Base-by-base conservation (phyloP, 2,888 invertebrate genomes). In the Trachelus troglodyta region DNA sequence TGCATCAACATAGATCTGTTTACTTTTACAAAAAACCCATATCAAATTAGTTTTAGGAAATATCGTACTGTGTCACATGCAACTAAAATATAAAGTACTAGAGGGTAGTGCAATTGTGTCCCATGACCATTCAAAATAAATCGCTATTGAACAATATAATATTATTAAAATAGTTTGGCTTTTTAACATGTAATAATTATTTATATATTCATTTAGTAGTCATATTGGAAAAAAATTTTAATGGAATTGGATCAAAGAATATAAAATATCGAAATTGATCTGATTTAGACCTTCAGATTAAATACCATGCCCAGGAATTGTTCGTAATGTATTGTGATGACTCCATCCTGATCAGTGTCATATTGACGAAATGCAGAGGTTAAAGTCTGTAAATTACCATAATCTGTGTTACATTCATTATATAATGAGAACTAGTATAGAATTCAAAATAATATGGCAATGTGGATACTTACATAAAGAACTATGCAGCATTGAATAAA, bases 401-500 rank as follows among this genome's bases (percentile, higher is more conserved):
- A 80, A 82, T 33, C 75, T 56, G 56, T 56, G 2, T 6, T 40
- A 40, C 34, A 15, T 12, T 69, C 34, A 74, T 73, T 78, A 79
- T 79, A 30, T 71, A 37, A 69, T 69, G 69, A 79, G 69, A 69
- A 81, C 4, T 75, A 37, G 37, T 73, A 75, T 78, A 71, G 71
- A 74, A 74, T 74, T 77, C 77, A 34, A 56, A 56, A 56, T 40
- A 40, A 40, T 56, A 56, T 56, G 15, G 56, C 56, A 56, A 6
- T 31, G 6, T 71, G 23, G 73, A 84, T 89, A 95, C 96, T 96
- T 93, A 98, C 98, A 93, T 98, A 96, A 89, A 98, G 93, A 77
- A 97, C 96, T 81, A 99, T 95, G 91, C 98, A 98, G 90, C 98
- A 98, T 91, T 99, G 99, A 85, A 99, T 99, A 91, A 99, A 99